Conservation (phyloP, 2,797 vertebrate species). For the Bradypus variegatus region DNA sequence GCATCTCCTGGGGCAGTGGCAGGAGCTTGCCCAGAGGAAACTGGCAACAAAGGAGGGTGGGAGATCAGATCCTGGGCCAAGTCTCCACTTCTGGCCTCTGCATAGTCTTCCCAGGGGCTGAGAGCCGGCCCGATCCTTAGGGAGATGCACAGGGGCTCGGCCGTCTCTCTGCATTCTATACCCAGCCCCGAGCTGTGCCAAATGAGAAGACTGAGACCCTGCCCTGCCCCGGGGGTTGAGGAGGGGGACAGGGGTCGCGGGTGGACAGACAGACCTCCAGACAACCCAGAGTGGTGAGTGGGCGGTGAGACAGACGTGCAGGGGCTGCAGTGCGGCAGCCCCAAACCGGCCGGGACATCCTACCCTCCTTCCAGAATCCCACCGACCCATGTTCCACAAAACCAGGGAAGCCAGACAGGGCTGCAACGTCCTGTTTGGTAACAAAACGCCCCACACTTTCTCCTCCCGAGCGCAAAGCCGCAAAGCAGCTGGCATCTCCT, state of each 20-base stretch:
- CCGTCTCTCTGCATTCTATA: too few species aligned
- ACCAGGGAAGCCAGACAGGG: background rate
- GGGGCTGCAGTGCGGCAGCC: background rate
- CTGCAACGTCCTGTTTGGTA: background rate
- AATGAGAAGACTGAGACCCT: background rate
- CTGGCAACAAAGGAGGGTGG: too few species aligned
- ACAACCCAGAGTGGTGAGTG: rapidly evolving
- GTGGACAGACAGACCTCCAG: background rate
- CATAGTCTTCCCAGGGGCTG: background rate
- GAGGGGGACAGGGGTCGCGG: too few species aligned
- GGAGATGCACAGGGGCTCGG: background rate
- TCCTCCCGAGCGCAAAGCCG: background rate
- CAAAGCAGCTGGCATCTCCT: background rate
- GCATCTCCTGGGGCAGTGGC: background rate
- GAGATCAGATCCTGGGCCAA: too few species aligned
- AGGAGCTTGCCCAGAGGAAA: background rate
- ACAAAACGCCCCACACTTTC: background rate
- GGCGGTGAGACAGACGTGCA: background rate
- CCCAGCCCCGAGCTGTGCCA: too few species aligned
- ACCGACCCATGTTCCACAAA: background rate
- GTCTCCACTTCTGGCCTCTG: background rate
- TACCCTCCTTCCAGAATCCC: background rate
- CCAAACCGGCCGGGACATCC: background rate
- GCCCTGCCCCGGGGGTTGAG: too few species aligned
- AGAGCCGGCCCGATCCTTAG: background rate